Evolutionary conservation across 2,888 invertebrate species (phyloP).

Genomic region (Cosmia pyralina): DNA sequence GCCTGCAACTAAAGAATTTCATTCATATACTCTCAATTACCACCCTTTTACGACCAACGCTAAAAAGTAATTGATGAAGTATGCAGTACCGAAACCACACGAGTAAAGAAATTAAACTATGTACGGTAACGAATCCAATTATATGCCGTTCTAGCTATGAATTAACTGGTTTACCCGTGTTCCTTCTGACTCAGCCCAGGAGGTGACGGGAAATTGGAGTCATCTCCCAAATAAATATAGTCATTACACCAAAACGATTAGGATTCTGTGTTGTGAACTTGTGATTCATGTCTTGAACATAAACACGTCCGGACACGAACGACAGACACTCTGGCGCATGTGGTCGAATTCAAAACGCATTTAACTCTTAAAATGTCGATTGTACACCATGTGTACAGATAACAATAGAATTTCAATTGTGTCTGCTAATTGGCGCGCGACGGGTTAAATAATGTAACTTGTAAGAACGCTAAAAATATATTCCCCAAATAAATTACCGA

Average conservation of each 20-base stretch:
- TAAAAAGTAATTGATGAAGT: slow-evolving; percentile 30
- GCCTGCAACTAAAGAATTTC: slow-evolving; percentile 15
- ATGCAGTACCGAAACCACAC: background rate
- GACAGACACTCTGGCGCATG: slow-evolving; percentile 28
- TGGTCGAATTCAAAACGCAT: slow-evolving; percentile 8
- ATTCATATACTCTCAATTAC: slow-evolving; percentile 18
- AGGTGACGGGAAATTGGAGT: background rate
- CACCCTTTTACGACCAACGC: slow-evolving; percentile 28
- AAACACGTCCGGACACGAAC: background rate
- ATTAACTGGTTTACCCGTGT: slow-evolving; percentile 11
- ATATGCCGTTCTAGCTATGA: slow-evolving; percentile 13
- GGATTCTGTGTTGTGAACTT: background rate
- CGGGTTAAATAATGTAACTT: too few species aligned
- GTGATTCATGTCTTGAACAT: slow-evolving; percentile 16
- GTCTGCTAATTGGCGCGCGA: too few species aligned
- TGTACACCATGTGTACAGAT: too few species aligned
- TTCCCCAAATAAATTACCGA: background rate
- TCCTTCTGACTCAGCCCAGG: slow-evolving; percentile 1
- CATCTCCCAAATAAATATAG: slow-evolving; percentile 9
- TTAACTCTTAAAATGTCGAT: too few species aligned
- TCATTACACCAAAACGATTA: slow-evolving; percentile 11
- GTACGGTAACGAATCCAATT: slow-evolving; percentile 16
- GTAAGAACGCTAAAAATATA: background rate
- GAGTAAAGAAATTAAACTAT: slow-evolving; percentile 8
- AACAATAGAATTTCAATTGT: too few species aligned